Conservation (phyloP, 2,888 invertebrate genomes). For the Aplocera efformata region DNA sequence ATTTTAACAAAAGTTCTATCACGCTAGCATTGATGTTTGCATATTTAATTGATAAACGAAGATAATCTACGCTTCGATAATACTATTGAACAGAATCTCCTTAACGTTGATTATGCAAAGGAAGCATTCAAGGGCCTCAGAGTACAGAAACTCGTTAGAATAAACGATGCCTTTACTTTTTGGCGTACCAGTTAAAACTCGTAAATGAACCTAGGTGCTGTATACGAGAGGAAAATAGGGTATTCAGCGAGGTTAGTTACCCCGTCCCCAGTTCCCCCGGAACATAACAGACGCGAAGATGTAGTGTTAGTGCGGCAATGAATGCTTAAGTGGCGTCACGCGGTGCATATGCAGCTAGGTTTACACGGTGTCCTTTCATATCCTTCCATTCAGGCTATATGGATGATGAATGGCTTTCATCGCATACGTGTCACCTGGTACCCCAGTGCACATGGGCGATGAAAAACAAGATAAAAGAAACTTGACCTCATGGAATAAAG, state of each 20-base stretch:
- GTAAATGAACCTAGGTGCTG: constrained; percentile 2
- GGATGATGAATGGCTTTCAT: constrained; percentile 62
- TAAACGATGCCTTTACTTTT: not conserved
- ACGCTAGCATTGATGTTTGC: too few relatives aligned
- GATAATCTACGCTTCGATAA: too few relatives aligned
- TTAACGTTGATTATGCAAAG: not conserved
- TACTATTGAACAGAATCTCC: too few relatives aligned
- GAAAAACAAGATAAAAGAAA: constrained; percentile 6
- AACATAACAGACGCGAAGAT: constrained; percentile 17
- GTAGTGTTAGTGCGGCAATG: constrained; percentile 48
- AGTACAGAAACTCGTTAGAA: not conserved
- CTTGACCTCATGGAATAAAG: constrained; percentile 13
- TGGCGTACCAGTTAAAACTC: too few relatives aligned
- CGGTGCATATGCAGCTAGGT: constrained; percentile 29
- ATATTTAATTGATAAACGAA: too few relatives aligned
- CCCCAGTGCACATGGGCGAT: constrained; percentile 45
- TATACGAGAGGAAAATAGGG: constrained; percentile 24
- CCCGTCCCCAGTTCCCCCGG: constrained; percentile 40
- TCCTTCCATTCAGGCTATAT: constrained; percentile 55
- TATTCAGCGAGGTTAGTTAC: constrained; percentile 63
- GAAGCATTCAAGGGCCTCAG: too few relatives aligned
- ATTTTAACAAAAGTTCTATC: too few relatives aligned
- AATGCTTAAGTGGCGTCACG: constrained; percentile 62
- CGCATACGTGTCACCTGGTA: constrained; percentile 64
- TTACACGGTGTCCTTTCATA: constrained; percentile 18